Evolutionary conservation across 35 echinoderm and acorn worm species (phyloP), one percentile per base, ranked within the genome.

Genomic region (Holothuria glaberrima): DNA sequence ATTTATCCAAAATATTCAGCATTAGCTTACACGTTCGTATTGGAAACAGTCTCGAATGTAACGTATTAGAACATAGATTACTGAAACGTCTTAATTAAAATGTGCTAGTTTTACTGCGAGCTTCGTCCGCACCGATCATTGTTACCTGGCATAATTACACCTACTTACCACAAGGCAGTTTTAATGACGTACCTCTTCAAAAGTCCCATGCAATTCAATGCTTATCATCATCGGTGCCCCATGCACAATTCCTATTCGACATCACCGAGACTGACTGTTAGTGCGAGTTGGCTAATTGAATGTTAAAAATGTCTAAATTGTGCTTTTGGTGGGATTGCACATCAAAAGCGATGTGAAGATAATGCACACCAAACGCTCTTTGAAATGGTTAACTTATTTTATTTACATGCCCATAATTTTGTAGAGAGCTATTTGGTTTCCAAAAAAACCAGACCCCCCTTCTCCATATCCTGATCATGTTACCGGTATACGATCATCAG

Each of bases 301-400:
- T 59, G 21, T 59, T 59, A 59, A 59, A 59, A 59, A 59, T 59
- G 58, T 59, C 58, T 21, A 59, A n/a, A n/a, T n/a, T n/a, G n/a
- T 21, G 58, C 58, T 13, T 59, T 59, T 59, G 58, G 58, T 59
- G 58, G 58, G 21, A 59, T n/a, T 59, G 58, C 58, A 59, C 58
- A 59, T 59, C 58, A 59, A 59, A 59, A 59, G n/a, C 58, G 12
- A 12, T 59, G 58, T 59, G 58, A 59, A 59, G 58, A 59, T 59
- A 59, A 59, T 59, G 58, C 58, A 59, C 58, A 59, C 58, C 58
- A 59, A 59, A 59, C 58, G 58, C 58, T 59, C 58, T 59, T 59
- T 59, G 58, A 59, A 59, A 21, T 13, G 21, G 21, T 12, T 59
- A 13, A 59, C 21, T 59, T 13, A 12, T 21, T 59, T 59, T 59